These are phyloP conservation scores for Otus scops DNA, from an alignment of 2,797 vertebrate species.

Conservation along the genomic window DNA sequence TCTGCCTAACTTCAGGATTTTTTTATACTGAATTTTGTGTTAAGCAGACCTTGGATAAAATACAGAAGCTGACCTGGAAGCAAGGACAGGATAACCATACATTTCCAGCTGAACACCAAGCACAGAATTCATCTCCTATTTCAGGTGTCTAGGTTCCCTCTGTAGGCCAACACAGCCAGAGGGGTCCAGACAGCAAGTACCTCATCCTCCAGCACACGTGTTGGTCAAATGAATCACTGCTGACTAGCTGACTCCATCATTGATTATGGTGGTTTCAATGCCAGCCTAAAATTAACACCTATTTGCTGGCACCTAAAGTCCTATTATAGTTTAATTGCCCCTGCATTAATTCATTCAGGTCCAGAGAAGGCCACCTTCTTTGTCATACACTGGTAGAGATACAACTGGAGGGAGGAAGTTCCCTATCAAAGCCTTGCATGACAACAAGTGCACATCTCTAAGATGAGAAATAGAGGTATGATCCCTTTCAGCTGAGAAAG, in stretches of 20 bases:
- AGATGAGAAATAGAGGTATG: not conserved
- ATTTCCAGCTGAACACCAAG: not conserved
- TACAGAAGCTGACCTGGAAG: not conserved
- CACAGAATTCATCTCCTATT: not conserved
- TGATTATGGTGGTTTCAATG: not conserved
- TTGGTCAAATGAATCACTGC: not conserved
- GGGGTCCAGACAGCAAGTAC: not conserved
- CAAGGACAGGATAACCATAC: not conserved
- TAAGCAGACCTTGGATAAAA: not conserved
- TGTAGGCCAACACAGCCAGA: not conserved
- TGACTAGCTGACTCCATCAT: not conserved
- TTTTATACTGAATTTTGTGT: not conserved
- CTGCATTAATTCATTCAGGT: not conserved
- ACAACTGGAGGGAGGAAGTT: not conserved
- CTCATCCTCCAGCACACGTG: not conserved
- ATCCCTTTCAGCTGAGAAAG: not conserved
- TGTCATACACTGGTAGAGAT: not conserved
- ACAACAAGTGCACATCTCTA: fast-evolving
- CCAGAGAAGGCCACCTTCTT: not conserved
- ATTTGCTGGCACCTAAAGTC: not conserved
- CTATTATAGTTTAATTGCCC: not conserved
- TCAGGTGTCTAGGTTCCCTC: not conserved
- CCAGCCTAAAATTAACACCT: not conserved
- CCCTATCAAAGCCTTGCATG: not conserved
- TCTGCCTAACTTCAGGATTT: not conserved